These are phyloP conservation scores for Chloroceryle aenea DNA, from an alignment of 2,113 vertebrate species.

Conservation along the genomic window DNA sequence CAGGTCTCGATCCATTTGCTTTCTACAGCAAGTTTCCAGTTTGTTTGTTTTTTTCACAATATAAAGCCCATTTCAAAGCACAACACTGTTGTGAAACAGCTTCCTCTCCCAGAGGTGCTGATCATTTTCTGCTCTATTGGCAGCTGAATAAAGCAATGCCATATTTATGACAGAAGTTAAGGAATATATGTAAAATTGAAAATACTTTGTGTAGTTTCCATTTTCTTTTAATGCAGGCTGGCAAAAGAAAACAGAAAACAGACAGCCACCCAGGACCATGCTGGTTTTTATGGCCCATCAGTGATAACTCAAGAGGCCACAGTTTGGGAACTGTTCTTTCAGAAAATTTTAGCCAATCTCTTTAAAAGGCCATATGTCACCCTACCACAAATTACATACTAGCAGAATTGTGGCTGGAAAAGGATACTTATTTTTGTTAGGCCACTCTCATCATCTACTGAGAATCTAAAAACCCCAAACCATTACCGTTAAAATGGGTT, in stretches of 20 bases:
- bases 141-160: background rate
- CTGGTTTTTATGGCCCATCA: background rate
- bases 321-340: background rate
- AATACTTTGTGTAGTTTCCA: background rate
- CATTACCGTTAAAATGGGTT: background rate
- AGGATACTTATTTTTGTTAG: background rate
- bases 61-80: background rate
- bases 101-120: background rate
- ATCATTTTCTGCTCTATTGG: background rate
- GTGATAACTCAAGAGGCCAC: background rate
- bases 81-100: background rate
- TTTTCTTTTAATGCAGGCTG: background rate
- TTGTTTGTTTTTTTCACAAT: background rate
- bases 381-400: background rate
- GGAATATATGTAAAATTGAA: background rate
- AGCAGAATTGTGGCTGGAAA: background rate
- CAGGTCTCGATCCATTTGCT: background rate
- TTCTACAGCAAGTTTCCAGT: background rate
- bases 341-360: background rate
- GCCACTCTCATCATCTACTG: background rate
- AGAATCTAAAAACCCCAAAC: background rate
- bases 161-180: background rate
- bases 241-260: slow-evolving; percentile 4
- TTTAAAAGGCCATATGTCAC: background rate
- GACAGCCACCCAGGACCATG: background rate